Evolutionary conservation across 23 tunicate genomes (phyloP).

Genomic region (Halocynthia aurantium): DNA sequence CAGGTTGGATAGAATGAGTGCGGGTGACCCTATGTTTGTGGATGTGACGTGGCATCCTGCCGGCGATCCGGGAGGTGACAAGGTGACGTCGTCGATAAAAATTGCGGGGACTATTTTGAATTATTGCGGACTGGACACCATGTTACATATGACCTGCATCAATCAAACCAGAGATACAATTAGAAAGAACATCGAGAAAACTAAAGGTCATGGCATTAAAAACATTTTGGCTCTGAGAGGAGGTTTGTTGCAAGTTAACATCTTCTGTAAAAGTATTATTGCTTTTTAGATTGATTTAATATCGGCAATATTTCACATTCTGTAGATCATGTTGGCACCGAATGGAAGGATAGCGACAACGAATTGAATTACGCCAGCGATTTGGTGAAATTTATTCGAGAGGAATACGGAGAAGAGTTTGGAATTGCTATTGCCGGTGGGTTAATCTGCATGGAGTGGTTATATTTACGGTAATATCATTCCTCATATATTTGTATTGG

Average conservation of each 20-base stretch:
- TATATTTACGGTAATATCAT: no score
- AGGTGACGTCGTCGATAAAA: conserved; percentile 76
- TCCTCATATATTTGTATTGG: no score
- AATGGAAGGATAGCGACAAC: conserved; percentile 29
- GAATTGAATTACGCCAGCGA: conserved; percentile 77
- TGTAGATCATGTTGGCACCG: conserved; percentile 61
- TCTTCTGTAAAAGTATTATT: no score
- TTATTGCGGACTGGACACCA: conserved; percentile 85
- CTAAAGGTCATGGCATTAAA: conserved; percentile 59
- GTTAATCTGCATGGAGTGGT: background rate
- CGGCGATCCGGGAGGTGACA: conserved; percentile 90
- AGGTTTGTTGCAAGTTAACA: conserved; percentile 18
- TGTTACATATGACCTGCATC: conserved; percentile 87
- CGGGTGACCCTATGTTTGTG: conserved; percentile 69
- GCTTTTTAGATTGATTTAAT: background rate
- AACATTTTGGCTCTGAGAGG: conserved; percentile 77
- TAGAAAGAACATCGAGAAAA: conserved; percentile 52
- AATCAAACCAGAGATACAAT: conserved; percentile 58
- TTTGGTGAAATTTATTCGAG: conserved; percentile 52
- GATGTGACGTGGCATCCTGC: conserved; percentile 96
- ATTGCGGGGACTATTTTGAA: conserved; percentile 81
- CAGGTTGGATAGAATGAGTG: conserved; percentile 77
- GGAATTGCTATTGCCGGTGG: conserved; percentile 85
- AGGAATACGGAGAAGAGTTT: conserved; percentile 68
- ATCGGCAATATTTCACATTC: background rate